These are phyloP conservation scores for Vidua chalybeata DNA, from an alignment of 2,113 vertebrate genomes.

Conservation along the genomic window DNA sequence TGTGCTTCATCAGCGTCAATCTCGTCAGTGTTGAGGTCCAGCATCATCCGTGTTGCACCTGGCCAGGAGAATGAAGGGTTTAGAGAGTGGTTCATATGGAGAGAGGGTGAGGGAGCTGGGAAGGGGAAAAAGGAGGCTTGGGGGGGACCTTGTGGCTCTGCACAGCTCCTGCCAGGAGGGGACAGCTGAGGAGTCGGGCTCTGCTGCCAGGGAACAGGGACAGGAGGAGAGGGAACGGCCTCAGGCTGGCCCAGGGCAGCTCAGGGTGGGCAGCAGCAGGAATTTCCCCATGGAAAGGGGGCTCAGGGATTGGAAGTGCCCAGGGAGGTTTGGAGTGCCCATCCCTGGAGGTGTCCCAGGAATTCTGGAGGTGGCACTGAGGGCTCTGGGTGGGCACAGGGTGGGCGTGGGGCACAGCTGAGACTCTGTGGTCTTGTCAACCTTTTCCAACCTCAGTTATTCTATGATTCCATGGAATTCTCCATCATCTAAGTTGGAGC, in stretches of 20 bases:
- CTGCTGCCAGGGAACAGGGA: neutral
- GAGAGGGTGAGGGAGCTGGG: neutral
- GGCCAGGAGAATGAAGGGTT: neutral
- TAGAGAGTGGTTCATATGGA: neutral
- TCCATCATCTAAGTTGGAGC: fast-evolving
- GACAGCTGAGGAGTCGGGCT: neutral
- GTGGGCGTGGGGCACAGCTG: fast-evolving
- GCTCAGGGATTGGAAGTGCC: neutral
- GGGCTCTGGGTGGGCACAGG: neutral
- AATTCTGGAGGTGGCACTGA: neutral
- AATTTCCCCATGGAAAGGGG: neutral
- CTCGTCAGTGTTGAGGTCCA: fast-evolving
- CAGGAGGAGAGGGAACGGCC: neutral
- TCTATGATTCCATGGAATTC: neutral
- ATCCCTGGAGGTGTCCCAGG: neutral
- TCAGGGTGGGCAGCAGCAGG: fast-evolving
- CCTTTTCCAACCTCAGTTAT: fast-evolving
- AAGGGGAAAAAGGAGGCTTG: neutral
- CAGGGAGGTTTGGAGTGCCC: neutral
- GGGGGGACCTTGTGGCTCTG: neutral
- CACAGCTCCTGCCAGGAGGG: neutral
- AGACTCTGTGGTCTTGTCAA: fast-evolving
- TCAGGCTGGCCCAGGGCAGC: neutral
- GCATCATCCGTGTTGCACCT: fast-evolving
- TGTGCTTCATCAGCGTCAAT: fast-evolving